phyloP scores from a whole-genome alignment of 2,797 vertebrate species.

The Heliangelus exortis region DNA sequence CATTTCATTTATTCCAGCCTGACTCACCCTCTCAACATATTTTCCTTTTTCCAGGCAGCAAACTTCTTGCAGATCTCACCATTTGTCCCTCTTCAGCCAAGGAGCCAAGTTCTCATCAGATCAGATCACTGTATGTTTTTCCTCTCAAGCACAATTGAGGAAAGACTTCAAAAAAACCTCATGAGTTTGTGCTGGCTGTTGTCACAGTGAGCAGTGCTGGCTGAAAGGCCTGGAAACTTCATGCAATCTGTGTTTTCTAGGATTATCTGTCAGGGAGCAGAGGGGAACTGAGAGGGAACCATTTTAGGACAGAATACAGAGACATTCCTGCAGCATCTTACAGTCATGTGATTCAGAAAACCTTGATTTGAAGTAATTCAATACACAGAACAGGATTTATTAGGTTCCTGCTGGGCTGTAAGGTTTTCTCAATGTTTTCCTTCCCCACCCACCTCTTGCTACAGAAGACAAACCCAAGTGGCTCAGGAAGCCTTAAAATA shows the following conservation, averaged over 20 bases:
- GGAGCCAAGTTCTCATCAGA: background rate
- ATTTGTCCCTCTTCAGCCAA: background rate
- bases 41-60: background rate
- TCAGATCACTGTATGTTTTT: background rate
- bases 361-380: background rate
- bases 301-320: background rate
- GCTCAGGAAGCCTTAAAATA: background rate
- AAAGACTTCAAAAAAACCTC: background rate
- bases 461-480: background rate
- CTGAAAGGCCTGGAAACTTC: background rate
- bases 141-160: background rate
- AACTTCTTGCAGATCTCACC: background rate
- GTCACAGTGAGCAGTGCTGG: background rate
- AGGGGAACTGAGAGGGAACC: background rate
- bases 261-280: background rate
- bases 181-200: background rate
- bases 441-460: background rate
- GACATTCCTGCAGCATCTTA: background rate
- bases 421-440: background rate
- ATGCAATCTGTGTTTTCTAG: background rate
- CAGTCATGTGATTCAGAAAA: background rate
- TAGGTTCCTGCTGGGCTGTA: background rate
- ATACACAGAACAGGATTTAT: background rate
- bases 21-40: background rate
- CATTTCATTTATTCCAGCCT: slow-evolving; percentile 27